phyloP scores from a whole-genome alignment of 1,140 invertebrate genomes.

The Papilio polyxenes region DNA sequence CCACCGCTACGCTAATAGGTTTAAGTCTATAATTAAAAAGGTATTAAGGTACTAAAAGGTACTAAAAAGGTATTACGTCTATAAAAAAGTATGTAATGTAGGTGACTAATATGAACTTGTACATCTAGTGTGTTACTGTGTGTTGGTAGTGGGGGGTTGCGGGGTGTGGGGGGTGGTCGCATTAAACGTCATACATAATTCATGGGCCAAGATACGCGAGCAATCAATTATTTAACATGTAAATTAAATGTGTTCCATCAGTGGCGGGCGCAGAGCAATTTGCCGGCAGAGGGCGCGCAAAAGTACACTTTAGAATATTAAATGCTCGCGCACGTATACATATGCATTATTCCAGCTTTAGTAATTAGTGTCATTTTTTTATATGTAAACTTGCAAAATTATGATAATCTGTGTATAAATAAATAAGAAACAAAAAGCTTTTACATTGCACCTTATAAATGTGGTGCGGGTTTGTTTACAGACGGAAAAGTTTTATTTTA shows the following conservation, averaged over 20 bases:
- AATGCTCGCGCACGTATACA: background rate
- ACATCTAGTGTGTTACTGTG: background rate
- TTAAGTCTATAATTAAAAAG: no score
- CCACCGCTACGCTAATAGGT: no score
- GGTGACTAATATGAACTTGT: background rate
- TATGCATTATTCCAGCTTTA: background rate
- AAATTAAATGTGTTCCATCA: constrained; percentile 42
- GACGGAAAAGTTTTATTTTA: background rate
- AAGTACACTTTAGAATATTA: constrained; percentile 24
- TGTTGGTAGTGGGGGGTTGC: background rate
- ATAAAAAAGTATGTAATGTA: no score
- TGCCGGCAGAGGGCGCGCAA: background rate
- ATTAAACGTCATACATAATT: constrained; percentile 41
- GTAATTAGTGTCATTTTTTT: background rate
- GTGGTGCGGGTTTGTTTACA: background rate
- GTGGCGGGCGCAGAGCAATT: constrained; percentile 33
- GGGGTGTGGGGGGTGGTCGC: background rate
- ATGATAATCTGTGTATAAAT: background rate
- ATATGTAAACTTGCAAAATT: background rate
- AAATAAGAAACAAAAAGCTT: background rate
- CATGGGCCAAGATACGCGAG: constrained; percentile 41
- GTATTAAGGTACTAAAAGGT: no score
- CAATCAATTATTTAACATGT: constrained; percentile 44
- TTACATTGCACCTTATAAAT: background rate
- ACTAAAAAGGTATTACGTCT: no score